These are phyloP conservation scores for Brachionus koreanus DNA, from an alignment of 1,140 invertebrate species.

Conservation along the genomic window DNA sequence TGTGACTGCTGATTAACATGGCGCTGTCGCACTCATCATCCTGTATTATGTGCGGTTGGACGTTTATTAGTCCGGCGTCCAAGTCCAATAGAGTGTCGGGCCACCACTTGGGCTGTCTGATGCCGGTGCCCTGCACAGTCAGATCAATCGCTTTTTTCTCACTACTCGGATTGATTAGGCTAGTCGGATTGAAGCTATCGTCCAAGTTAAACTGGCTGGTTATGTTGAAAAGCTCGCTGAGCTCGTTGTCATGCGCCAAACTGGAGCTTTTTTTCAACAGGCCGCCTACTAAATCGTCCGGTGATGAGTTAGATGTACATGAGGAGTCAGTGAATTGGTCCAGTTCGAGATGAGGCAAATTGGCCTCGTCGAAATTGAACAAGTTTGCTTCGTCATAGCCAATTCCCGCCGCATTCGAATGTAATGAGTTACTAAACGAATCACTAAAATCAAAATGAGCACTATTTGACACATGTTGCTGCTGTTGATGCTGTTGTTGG, in stretches of 20 bases:
- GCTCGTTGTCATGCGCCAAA: neutral
- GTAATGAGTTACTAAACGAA: neutral
- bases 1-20: neutral
- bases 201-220: slow-evolving; percentile 25
- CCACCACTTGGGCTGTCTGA: slow-evolving; percentile 27
- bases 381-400: neutral
- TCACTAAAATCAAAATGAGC: neutral
- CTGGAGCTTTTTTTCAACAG: neutral
- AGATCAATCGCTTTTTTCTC: neutral
- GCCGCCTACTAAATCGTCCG: slow-evolving; percentile 6
- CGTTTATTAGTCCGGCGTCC: neutral
- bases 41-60: neutral
- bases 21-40: slow-evolving; percentile 24
- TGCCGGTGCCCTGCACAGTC: neutral
- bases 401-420: neutral
- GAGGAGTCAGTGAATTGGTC: slow-evolving; percentile 3
- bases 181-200: neutral
- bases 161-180: neutral
- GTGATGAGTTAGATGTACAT: slow-evolving; percentile 16
- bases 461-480: neutral
- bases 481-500: neutral
- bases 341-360: neutral
- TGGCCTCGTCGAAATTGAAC: neutral
- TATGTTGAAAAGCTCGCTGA: neutral
- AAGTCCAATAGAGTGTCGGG: neutral